A percentile compares a stretch with the other conserved stretches of the same genome.
These are phyloP conservation scores for Schizopygopsis pylzovi DNA, from an alignment of 2,797 vertebrate genomes.

Conservation along the genomic window DNA sequence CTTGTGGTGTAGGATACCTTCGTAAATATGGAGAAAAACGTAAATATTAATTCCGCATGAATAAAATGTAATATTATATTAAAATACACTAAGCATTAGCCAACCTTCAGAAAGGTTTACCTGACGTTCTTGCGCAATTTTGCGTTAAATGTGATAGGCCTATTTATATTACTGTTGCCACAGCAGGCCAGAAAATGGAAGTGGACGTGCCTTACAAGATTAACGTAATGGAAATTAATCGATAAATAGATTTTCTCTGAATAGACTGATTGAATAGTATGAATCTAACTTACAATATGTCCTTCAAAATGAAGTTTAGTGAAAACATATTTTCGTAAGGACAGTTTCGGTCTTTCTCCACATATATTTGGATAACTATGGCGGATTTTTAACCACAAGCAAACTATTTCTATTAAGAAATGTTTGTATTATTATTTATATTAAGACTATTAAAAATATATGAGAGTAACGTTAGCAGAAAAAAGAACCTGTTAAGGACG, in stretches of 20 bases:
- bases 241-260: neutral
- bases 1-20: constrained; percentile 53
- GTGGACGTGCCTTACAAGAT: neutral
- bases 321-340: neutral
- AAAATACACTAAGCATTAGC: neutral
- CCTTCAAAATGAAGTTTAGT: neutral
- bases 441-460: neutral
- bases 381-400: neutral
- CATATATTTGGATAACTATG: neutral
- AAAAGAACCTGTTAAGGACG: neutral
- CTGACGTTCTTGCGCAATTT: neutral
- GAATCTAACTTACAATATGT: neutral
- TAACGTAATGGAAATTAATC: neutral
- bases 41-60: neutral
- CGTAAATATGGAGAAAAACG: accelerated
- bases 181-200: neutral
- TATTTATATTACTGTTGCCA: neutral
- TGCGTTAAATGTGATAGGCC: neutral
- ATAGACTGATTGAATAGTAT: neutral
- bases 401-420: neutral
- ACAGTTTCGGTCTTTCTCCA: neutral
- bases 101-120: neutral
- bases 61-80: neutral
- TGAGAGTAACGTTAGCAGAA: neutral
- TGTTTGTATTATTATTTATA: too few relatives aligned